Evolutionary conservation across 2,113 vertebrate species (phyloP), one percentile per base, ranked within the genome.

Genomic region (Lepisosteus oculatus): DNA sequence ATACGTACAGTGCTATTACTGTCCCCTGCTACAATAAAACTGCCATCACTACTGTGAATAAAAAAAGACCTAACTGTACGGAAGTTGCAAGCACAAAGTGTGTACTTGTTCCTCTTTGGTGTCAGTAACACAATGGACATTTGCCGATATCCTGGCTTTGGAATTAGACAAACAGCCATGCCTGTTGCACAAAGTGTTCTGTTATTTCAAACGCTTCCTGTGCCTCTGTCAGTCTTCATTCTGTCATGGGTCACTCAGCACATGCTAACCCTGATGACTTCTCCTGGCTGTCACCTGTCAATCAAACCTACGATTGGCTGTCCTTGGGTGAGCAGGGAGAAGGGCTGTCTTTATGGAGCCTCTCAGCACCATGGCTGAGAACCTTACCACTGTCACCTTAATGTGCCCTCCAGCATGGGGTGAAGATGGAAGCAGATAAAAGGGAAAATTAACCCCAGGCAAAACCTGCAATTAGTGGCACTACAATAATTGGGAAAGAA

Each of bases 221-320:
- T 29, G 11, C 77, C 78, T 82, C 74, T 79, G 55, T 86, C 79
- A 85, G 73, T 71, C 78, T 75, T 81, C 77, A 81, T 67, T 82
- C 83, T 85, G 79, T 81, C 68, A 76, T 69, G 77, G 83, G 79
- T 89, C 87, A 80, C 81, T 87, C 77, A 77, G 72, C 78, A 83
- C 78, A 80, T 63, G 78, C 74, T 83, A 45, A 61, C 68, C 70
- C 78, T 65, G 68, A 70, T 85, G 78, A 82, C 72, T 86, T 64
- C 75, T 85, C 86, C 76, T 76, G 81, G 78, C 67, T 85, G 72
- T 80, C 74, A 13, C 55, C 11, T 86, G 85, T 80, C 90, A 88
- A 45, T 89, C 84, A 88, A 82, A 78, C 68, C 57, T 72, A 84
- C 83, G 5, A 5, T 68, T 72, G 65, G 64, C 55, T 77, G 54